Conservation (phyloP, 2,113 vertebrate species). For the Chionodraco myersi region DNA sequence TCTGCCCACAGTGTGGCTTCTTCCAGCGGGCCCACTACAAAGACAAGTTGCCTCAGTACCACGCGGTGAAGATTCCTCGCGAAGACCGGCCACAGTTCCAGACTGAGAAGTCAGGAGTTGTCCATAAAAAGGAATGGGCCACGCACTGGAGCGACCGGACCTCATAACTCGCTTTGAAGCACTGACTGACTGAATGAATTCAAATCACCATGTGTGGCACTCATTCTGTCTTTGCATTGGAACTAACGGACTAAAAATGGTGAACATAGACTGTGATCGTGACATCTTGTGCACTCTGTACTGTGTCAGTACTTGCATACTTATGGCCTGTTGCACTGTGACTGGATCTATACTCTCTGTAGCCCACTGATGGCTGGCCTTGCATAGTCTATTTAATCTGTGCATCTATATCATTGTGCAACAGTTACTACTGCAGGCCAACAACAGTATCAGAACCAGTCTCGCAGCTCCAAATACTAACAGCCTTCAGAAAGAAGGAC, state of each 20-base stretch:
- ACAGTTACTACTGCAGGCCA: conserved; percentile 37
- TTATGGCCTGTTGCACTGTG: conserved; percentile 36
- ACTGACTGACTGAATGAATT: conserved; percentile 53
- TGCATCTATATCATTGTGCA: conserved; percentile 33
- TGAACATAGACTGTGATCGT: conserved; percentile 56
- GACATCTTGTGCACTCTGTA: conserved; percentile 54
- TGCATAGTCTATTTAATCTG: conserved; percentile 44
- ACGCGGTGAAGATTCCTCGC: conserved; percentile 92
- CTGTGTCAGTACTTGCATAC: conserved; percentile 48
- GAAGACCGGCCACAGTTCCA: conserved; percentile 89
- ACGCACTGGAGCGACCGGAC: conserved; percentile 84
- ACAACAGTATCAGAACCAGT: conserved; percentile 27
- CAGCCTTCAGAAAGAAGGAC: conserved; percentile 33
- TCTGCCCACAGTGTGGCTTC: conserved; percentile 88
- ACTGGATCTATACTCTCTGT: conserved; percentile 45
- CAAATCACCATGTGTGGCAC: conserved; percentile 55
- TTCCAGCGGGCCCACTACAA: conserved; percentile 87
- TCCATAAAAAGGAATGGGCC: conserved; percentile 90
- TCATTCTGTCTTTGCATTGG: conserved; percentile 62
- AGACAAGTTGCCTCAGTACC: conserved; percentile 91
- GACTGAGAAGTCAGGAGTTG: conserved; percentile 86
- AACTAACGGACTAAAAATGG: conserved; percentile 53
- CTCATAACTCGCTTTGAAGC: conserved; percentile 69
- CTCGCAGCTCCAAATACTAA: conserved; percentile 37
- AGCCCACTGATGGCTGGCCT: conserved; percentile 38